Evolutionary conservation across 2,797 vertebrate species (phyloP), one percentile per base, ranked within the genome.

Genomic region (Pangasius macronema): DNA sequence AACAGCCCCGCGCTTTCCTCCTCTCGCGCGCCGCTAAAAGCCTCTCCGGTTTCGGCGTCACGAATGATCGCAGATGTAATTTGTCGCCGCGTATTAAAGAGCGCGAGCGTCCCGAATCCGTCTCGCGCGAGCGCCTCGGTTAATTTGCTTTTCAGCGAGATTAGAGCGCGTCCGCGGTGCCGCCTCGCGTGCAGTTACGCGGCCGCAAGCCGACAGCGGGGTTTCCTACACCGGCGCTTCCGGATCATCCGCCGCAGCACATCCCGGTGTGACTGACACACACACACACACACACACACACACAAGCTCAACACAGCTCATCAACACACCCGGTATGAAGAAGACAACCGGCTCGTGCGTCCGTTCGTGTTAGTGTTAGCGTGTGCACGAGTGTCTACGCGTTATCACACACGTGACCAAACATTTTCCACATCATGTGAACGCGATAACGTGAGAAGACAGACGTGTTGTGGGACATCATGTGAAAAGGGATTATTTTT

Each of bases 11-110:
- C 73, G 65, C 65, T 42, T 65, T 70, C 27, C 80, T 51, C 65
- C 82, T 33, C 83, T 55, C 59, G 53, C 80, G 79, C 83, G 72
- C 51, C 72, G 72, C 86, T 89, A 91, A 91, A 87, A 84, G 89
- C 87, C 85, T 89, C 85, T 85, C 46, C 83, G 85, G 83, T 82
- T 91, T 87, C 77, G 61, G 85, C 90, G 86, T 87, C 89, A 90
- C 83, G 85, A 90, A 89, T 77, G 87, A 90, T 85, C 83, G 85
- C 85, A 87, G 88, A 90, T 89, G 89, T 89, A 90, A 89, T 90
- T 89, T 90, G 82, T 86, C 87, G 86, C 83, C 89, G 68, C 80
- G 85, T 87, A 89, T 91, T 89, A 88, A 91, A 88, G 88, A 88
- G 88, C 90, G 83, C 67, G 83, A 87, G 83, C 87, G 70, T 87